Conservation (phyloP, 2,797 vertebrate species). For the Loriculus beryllinus region DNA sequence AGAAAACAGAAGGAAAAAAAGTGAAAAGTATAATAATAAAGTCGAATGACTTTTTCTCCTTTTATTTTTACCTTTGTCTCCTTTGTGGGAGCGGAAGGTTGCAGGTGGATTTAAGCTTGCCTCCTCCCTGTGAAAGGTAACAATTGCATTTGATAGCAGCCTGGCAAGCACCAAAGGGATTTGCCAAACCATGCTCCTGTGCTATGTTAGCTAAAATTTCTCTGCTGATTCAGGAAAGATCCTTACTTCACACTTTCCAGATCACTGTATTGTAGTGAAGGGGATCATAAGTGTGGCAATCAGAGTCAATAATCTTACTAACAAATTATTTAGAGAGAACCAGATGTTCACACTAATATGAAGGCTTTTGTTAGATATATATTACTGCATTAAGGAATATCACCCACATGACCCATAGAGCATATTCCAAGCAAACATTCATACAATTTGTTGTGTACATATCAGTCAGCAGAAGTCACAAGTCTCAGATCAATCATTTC, state of each 20-base stretch:
- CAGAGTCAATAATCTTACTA: background rate
- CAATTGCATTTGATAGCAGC: background rate
- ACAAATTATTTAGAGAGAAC: background rate
- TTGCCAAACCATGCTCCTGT: background rate
- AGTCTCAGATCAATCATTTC: background rate
- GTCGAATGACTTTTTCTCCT: background rate
- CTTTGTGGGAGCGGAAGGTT: background rate
- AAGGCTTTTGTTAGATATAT: background rate
- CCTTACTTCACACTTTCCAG: background rate
- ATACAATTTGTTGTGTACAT: accelerated
- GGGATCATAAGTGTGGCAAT: background rate
- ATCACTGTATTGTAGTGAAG: background rate
- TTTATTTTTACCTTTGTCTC: background rate
- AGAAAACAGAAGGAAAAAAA: background rate
- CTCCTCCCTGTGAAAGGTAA: background rate
- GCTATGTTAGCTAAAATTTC: background rate
- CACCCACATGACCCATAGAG: background rate
- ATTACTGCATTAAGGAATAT: background rate
- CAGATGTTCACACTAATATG: background rate
- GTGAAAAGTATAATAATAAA: background rate
- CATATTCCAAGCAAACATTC: background rate
- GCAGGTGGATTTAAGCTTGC: background rate
- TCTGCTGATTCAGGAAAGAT: background rate
- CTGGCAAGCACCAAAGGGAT: background rate
- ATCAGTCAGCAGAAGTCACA: background rate